Evolutionary conservation across 2,113 vertebrate species (phyloP), one percentile per base, ranked within the genome.

Genomic region (Tenrec ecaudatus): DNA sequence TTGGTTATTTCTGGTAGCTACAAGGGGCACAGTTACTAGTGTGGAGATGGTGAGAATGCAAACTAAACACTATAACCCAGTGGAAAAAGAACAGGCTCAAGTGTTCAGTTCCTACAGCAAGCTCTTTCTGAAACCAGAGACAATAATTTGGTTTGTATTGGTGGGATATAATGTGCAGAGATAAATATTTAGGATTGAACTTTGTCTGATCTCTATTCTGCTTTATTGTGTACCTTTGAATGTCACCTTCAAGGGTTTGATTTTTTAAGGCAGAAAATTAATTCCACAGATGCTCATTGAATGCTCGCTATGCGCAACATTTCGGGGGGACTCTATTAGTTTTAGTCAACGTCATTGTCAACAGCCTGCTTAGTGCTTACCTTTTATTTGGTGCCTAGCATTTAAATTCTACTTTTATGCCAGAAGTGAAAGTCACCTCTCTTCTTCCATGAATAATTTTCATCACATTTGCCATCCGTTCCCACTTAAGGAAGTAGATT

Each of bases 321-420:
- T 73, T 58, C 60, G 66, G 31, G 12, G 12, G 5, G 10, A 73
- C 60, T 81, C 3, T 19, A 36, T 16, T 36, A 93, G 38, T 23
- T 84, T 40, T 87, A 62, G 23, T 11, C 88, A 88, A 84, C 9
- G 20, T 53, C 40, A 76, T 81, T 33, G 92, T 29, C 83, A 64
- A 91, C 40, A 17, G 47, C 81, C 68, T 20, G 12, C 22, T 22
- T 20, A 62, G 11, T 23, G 22, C 22, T 62, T 62, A 62, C 22
- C 16, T 62, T 62, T 62, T 62, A 62, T 62, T 23, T 62, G 16
- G 22, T 53, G 80, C 33, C 22, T 36, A 71, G 7, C 15, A 91
- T 29, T 75, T 80, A n/a, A 87, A 83, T 79, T 80, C 36, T 15
- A 19, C 27, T 85, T 88, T 69, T 79, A 75, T 83, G 31, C 79